Evolutionary conservation across 2,888 invertebrate genomes (phyloP), one percentile per base, ranked within the genome.

Genomic region (Cephus pulcher): DNA sequence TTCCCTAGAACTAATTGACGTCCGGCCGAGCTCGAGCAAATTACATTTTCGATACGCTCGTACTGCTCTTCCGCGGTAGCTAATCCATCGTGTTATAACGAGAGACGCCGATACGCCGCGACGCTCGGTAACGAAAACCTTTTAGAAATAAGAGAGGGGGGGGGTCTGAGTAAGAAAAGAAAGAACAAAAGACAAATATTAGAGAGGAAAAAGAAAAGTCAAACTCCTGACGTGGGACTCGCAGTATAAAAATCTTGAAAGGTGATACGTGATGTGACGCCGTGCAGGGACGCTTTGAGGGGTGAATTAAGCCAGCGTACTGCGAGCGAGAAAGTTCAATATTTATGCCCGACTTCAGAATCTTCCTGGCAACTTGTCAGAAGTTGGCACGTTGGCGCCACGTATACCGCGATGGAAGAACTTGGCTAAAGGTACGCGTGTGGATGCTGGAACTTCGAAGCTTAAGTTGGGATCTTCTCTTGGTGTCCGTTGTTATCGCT

Each of bases 21-120:
- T 74, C 37, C 74, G 75, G 80, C 78, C 77, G 76, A 74, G 81
- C 71, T 80, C 70, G 73, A 77, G 82, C 79, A 82, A 82, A 82
- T 82, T 82, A 78, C 82, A 82, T 82, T 82, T 82, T 73, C 71
- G 71, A 71, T 71, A 71, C 32, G 32, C 1, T 71, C 71, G 12
- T 23, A 71, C 32, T 71, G 33, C 32, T 32, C 4, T 71, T 34
- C 34, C 71, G 15, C 32, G 33, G 32, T 34, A 32, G 71, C 23
- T 34, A 12, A 33, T 34, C 71, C 15, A 12, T 71, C 71, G 34
- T 32, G 71, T 71, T 71, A 71, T 34, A 56, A 56, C 56, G 23
- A 2, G 6, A 56, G 23, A 56, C 56, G 56, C 56, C 9, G 56
- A 56, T 9, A 6, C 15, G 23, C 6, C 23, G 56, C 56, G 56